Evolutionary conservation across 2,113 vertebrate genomes (phyloP).

Genomic region (Thomomys bottae): DNA sequence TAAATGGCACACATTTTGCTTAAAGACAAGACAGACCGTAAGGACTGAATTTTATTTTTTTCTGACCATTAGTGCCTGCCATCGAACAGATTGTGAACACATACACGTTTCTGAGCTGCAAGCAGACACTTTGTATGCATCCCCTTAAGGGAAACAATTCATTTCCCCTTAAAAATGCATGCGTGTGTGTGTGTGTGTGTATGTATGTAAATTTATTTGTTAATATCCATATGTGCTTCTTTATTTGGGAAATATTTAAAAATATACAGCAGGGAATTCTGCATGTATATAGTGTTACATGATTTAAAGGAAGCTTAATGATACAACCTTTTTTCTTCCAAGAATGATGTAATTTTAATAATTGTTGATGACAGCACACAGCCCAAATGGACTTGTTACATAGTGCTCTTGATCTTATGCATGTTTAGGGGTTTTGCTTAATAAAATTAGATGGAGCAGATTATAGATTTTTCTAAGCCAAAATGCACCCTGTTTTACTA

Average conservation of each 20-base stretch:
- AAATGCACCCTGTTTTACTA: slow-evolving; percentile 14
- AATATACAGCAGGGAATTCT: not conserved
- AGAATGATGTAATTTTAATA: slow-evolving; percentile 39
- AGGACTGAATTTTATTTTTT: slow-evolving; percentile 76
- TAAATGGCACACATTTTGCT: slow-evolving; percentile 78
- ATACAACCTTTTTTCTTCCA: not conserved
- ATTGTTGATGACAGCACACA: slow-evolving; percentile 1
- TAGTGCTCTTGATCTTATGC: not conserved
- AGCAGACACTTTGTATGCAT: slow-evolving; percentile 54
- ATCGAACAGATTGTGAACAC: slow-evolving; percentile 59
- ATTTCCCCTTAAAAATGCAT: slow-evolving; percentile 61
- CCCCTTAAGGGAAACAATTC: slow-evolving; percentile 35
- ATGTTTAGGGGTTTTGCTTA: slow-evolving; percentile 39
- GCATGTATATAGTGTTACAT: not conserved
- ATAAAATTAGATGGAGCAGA: slow-evolving; percentile 62
- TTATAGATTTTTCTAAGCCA: slow-evolving; percentile 49
- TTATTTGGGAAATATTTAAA: slow-evolving; percentile 66
- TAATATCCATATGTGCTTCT: slow-evolving; percentile 26
- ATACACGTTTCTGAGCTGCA: slow-evolving; percentile 54
- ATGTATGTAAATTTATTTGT: slow-evolving; percentile 44
- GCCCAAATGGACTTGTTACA: not conserved
- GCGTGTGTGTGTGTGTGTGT: too few species aligned
- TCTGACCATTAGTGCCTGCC: slow-evolving; percentile 66
- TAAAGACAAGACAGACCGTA: slow-evolving; percentile 78
- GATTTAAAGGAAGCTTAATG: not conserved